These are phyloP conservation scores for Lamellibrachia columna DNA, from an alignment of 2,888 invertebrate species.

Conservation along the genomic window DNA sequence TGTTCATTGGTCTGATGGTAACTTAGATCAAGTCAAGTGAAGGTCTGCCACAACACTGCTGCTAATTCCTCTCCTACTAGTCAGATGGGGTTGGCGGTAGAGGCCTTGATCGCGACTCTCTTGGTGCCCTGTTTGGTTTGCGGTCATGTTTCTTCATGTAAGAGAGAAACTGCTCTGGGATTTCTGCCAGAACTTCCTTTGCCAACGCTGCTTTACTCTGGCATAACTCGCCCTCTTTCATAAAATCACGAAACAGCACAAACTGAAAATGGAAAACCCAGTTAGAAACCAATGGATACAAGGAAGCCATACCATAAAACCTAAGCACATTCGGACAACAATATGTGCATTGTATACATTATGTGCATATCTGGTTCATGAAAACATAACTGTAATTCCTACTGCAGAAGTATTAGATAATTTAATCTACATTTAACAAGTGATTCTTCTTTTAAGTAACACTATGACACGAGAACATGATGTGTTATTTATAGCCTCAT, in stretches of 20 bases:
- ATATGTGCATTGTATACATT: too few species aligned
- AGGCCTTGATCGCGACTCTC: constrained; percentile 19
- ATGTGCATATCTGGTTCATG: too few species aligned
- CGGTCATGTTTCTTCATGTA: constrained; percentile 66
- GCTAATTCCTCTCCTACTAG: too few species aligned
- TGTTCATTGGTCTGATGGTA: too few species aligned
- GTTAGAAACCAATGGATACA: neutral
- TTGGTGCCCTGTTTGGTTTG: constrained; percentile 63
- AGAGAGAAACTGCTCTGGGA: constrained; percentile 68
- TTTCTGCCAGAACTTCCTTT: constrained; percentile 72
- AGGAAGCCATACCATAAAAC: too few species aligned
- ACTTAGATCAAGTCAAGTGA: too few species aligned
- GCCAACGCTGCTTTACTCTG: constrained; percentile 67
- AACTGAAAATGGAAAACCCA: constrained; percentile 36
- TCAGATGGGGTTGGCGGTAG: neutral
- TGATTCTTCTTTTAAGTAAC: neutral
- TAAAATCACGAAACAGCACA: constrained; percentile 45
- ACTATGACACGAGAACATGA: neutral
- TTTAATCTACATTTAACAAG: neutral
- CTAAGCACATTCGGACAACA: too few species aligned
- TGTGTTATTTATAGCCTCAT: too few species aligned
- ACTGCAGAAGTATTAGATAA: neutral
- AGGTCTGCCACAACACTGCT: too few species aligned
- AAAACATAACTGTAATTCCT: neutral
- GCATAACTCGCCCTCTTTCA: constrained; percentile 53